Conservation (phyloP, 30 jellyfish, hydroid and myxozoan species). For the Aurelia aurita complex sp. Pacific region DNA sequence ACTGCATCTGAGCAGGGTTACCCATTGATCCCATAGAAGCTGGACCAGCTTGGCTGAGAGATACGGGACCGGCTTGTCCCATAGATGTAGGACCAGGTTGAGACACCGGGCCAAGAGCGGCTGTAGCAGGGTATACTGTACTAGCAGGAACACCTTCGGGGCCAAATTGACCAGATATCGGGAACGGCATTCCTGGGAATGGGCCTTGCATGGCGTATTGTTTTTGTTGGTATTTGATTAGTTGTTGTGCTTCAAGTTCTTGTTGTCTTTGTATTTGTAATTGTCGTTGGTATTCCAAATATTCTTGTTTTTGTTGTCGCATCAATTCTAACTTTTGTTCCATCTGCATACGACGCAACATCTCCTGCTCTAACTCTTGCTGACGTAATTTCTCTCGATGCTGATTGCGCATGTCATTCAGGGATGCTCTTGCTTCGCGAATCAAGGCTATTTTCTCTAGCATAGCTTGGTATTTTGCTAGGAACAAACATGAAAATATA, state of each 20-base stretch:
- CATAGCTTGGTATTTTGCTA: constrained; percentile 97
- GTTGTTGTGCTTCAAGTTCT: constrained; percentile 92
- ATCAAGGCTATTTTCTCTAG: constrained; percentile 84
- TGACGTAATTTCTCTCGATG: constrained; percentile 92
- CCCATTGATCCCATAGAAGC: constrained; percentile 12
- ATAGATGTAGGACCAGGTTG: constrained; percentile 16
- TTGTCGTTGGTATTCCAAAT: constrained; percentile 93
- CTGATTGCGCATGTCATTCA: constrained; percentile 95
- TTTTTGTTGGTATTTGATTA: constrained; percentile 71
- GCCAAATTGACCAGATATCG: constrained; percentile 16
- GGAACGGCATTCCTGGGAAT: constrained; percentile 24
- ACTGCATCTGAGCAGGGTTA: constrained; percentile 28
- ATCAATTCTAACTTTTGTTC: constrained; percentile 95
- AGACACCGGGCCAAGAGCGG: background rate
- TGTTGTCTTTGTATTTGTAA: constrained; percentile 95
- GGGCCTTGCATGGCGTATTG: constrained; percentile 51
- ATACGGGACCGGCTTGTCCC: constrained; percentile 11
- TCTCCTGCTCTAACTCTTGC: constrained; percentile 98
- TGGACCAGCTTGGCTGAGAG: background rate
- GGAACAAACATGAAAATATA: background rate
- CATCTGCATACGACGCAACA: constrained; percentile 99
- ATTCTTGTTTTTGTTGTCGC: constrained; percentile 99
- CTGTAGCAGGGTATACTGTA: constrained; percentile 16
- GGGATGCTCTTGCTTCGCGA: constrained; percentile 96
- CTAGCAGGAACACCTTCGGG: constrained; percentile 17